Percentiles rank a stretch among this genome's conserved stretches.
Evolutionary conservation across 1,140 invertebrate genomes (phyloP).

Genomic region (Periplaneta americana): DNA sequence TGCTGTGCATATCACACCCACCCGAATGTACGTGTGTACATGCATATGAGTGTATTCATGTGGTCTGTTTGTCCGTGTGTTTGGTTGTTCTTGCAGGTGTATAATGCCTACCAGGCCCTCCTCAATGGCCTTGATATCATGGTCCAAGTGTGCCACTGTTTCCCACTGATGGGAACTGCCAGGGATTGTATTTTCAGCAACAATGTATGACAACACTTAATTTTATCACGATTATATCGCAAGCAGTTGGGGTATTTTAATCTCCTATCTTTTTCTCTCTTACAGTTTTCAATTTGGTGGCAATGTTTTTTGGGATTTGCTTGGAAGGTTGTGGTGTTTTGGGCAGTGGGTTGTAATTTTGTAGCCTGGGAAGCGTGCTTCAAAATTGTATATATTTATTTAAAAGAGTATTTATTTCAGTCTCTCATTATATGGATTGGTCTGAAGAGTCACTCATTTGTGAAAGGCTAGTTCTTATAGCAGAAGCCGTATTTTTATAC

Average conservation of each 20-base stretch:
- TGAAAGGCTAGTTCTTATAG: too few species aligned
- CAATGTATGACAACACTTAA: constrained; percentile 13
- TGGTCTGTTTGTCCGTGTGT: not conserved
- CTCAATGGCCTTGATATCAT: constrained; percentile 61
- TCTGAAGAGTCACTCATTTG: too few species aligned
- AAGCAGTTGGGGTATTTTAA: not conserved
- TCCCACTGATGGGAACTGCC: constrained; percentile 34
- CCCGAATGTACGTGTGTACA: not conserved
- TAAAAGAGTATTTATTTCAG: too few species aligned
- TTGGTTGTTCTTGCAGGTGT: constrained; percentile 45
- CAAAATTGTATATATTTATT: too few species aligned
- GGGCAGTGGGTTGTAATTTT: not conserved
- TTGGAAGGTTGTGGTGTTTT: not conserved
- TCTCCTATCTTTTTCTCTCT: not conserved
- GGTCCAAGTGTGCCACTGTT: constrained; percentile 62
- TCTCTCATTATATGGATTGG: too few species aligned
- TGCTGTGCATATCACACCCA: too few species aligned
- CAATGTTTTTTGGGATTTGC: not conserved
- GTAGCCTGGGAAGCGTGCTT: not conserved
- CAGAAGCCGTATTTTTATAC: too few species aligned
- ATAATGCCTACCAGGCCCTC: constrained; percentile 62
- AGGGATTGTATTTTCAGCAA: constrained; percentile 20
- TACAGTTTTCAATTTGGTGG: constrained; percentile 7
- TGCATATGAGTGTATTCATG: not conserved
- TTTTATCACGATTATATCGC: not conserved